Conservation (phyloP, 92 coral and sea anemone genomes). For the Epizoanthus stellaris region DNA sequence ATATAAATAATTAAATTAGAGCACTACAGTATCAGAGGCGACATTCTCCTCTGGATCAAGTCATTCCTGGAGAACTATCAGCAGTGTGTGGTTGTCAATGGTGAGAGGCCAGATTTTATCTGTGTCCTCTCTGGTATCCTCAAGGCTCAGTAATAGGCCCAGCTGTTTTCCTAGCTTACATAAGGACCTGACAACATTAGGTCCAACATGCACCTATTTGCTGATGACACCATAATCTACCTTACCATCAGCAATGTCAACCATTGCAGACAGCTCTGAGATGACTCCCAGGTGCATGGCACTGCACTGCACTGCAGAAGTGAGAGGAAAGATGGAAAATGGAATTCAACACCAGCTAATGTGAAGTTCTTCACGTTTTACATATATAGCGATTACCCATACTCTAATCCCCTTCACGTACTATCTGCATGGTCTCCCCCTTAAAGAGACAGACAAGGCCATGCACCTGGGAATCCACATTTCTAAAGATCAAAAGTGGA, state of each 20-base stretch:
- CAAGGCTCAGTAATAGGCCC: slow-evolving; percentile 39
- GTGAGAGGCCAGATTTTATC: slow-evolving; percentile 27
- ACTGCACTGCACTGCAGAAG: too few species aligned
- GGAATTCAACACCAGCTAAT: slow-evolving; percentile 35
- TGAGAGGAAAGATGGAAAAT: slow-evolving; percentile 49
- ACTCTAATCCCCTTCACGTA: slow-evolving; percentile 11
- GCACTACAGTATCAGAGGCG: not conserved
- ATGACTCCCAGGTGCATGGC: too few species aligned
- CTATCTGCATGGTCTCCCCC: slow-evolving; percentile 21
- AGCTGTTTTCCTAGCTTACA: slow-evolving; percentile 41
- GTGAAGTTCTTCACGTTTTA: slow-evolving; percentile 21
- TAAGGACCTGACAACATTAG: slow-evolving; percentile 3
- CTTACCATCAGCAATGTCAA: slow-evolving; percentile 22
- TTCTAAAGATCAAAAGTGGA: slow-evolving; percentile 51
- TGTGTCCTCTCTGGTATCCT: not conserved
- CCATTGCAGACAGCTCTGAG: slow-evolving; percentile 31
- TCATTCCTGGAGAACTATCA: not conserved
- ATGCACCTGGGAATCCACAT: slow-evolving; percentile 44
- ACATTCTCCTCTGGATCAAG: slow-evolving; percentile 4
- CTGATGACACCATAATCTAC: slow-evolving; percentile 45
- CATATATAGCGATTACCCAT: not conserved
- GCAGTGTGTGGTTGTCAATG: slow-evolving; percentile 35
- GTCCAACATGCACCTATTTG: slow-evolving; percentile 49
- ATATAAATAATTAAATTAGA: not conserved
- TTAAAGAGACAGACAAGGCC: slow-evolving; percentile 25